Conservation (phyloP, 2,888 invertebrate genomes). For the Chloroclysta siterata region DNA sequence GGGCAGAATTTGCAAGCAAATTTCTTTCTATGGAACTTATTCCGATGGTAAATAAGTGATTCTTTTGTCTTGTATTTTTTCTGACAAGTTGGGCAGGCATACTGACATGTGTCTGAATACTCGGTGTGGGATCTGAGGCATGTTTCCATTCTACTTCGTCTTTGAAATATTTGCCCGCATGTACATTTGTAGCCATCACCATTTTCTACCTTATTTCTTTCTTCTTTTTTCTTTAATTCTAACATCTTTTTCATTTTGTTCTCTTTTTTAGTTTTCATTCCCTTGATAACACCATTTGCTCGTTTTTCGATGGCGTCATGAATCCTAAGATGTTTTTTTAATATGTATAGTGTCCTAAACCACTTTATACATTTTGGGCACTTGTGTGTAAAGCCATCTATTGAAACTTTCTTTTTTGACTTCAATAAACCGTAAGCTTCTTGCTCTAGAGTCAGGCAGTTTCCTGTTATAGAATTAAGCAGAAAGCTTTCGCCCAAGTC, state of each 20-base stretch:
- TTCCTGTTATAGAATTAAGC: slow-evolving; percentile 76
- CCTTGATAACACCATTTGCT: slow-evolving; percentile 60
- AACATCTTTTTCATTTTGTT: slow-evolving; percentile 23
- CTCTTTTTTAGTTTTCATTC: slow-evolving; percentile 48
- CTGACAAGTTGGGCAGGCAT: slow-evolving; percentile 65
- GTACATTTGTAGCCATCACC: slow-evolving; percentile 73
- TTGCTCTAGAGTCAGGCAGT: slow-evolving; percentile 71
- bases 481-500: slow-evolving; percentile 65
- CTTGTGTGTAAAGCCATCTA: slow-evolving; percentile 35
- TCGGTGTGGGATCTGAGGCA: slow-evolving; percentile 71
- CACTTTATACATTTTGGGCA: slow-evolving; percentile 69
- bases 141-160: slow-evolving; percentile 73
- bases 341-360: slow-evolving; percentile 44
- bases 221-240: slow-evolving; percentile 32
- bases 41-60: slow-evolving; percentile 65
- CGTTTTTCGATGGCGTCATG: slow-evolving; percentile 68
- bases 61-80: slow-evolving; percentile 70
- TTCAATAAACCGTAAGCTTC: slow-evolving; percentile 71
- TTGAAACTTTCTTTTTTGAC: slow-evolving; percentile 52
- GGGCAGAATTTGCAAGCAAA: slow-evolving; percentile 80
- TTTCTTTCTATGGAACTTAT: slow-evolving; percentile 68
- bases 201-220: slow-evolving; percentile 41
- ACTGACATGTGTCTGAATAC: slow-evolving; percentile 52
- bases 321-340: slow-evolving; percentile 63
- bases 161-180: slow-evolving; percentile 67